phyloP scores from a whole-genome alignment of 2,888 invertebrate genomes.

The Arrhopalites spinosus region DNA sequence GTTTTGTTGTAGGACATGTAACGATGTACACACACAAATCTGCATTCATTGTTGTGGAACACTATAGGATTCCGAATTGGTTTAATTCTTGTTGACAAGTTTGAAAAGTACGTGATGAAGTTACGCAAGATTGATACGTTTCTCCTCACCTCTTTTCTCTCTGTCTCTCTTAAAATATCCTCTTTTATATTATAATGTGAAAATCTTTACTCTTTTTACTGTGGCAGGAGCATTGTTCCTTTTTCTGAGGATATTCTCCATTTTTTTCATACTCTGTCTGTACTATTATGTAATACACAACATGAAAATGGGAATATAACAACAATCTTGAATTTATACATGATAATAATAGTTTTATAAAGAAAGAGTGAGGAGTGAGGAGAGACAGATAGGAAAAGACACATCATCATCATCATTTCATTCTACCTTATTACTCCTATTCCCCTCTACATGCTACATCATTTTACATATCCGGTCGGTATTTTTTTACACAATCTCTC shows the following conservation, averaged over 20 bases:
- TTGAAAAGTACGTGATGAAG: slow-evolving; percentile 46
- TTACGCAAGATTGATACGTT: slow-evolving; percentile 49
- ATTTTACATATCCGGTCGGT: slow-evolving; percentile 31
- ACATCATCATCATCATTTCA: not conserved
- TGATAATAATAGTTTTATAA: no score
- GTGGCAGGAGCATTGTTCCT: not conserved
- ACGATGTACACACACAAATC: not conserved
- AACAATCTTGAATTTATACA: no score
- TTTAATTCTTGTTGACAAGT: slow-evolving; percentile 51
- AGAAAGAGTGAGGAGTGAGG: not conserved
- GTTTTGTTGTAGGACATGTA: not conserved
- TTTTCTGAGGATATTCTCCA: not conserved
- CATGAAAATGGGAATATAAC: no score
- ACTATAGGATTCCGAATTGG: slow-evolving; percentile 39
- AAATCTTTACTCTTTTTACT: not conserved
- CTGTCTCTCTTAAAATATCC: slow-evolving; percentile 1
- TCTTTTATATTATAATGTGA: not conserved
- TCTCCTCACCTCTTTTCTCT: slow-evolving; percentile 8
- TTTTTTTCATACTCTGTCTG: no score
- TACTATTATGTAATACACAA: not conserved
- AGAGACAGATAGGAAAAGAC: slow-evolving; percentile 5
- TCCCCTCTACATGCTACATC: not conserved
- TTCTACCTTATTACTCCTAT: no score
- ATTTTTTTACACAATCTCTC: slow-evolving; percentile 1
- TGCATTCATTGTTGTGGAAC: slow-evolving; percentile 37